Base-by-base conservation (phyloP, 2,797 vertebrate genomes). In the Graptemys geographica region DNA sequence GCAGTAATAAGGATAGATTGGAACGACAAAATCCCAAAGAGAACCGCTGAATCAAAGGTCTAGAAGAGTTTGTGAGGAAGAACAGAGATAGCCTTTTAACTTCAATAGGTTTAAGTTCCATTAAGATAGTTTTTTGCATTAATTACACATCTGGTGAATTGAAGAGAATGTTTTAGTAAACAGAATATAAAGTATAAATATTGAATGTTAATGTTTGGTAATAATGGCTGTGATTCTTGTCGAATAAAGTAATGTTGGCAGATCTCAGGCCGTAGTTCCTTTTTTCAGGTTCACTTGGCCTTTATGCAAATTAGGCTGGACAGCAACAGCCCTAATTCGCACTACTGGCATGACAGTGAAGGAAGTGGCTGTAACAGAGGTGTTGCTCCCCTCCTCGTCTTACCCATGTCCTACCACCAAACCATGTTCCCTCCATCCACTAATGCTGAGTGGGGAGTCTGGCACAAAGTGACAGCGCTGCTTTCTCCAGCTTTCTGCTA, bases 121-220 rank as follows among this genome's bases (percentile, higher is more conserved):
- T 16, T 5, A 86, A n/a, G 51, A 2, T 57, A 65, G 31, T 10
- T 7, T 0, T 59, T 0, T 59, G 51, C 31, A 8, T 27, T 41
- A 13, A 52, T 74, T 31, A 10, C 41, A 13, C 74, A 5, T n/a
- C 65, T 88, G n/a, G 23, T 28, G 25, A 44, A 76, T 57, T 92
- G 83, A 65, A 51, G 23, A 21, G 81, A 9, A 1, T 85, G 5
- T 33, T 72, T 41, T 23, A 41, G 37, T 23, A 72, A 11, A 72
- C 37, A 72, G 37, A 72, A 72, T 72, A 72, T 37, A 33, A 62
- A 6, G 12, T 62, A 62, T 33, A 72, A 41, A 41, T n/a, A 41
- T 5, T 72, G 37, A 72, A 41, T 72, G 69, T 72, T 41, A 37
- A 72, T 72, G 19, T 41, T 37, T 21, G n/a, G n/a, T 23, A 72